phyloP scores from a whole-genome alignment of 30 jellyfish, hydroid and myxozoan species.

The Aurelia aurita region DNA sequence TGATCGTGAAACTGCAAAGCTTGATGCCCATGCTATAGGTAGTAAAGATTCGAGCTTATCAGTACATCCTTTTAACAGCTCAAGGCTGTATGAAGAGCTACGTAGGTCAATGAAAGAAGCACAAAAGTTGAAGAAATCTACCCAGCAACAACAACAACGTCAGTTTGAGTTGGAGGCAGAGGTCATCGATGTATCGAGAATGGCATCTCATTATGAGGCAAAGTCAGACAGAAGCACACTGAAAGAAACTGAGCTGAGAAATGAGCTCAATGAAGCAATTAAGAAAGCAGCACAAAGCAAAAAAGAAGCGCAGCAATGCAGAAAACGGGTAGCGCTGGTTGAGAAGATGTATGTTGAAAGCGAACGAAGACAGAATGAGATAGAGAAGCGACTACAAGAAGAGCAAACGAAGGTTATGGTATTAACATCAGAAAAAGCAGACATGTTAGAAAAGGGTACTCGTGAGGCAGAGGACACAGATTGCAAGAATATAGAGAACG shows the following conservation, averaged over 20 bases:
- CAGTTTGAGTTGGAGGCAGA: constrained; percentile 52
- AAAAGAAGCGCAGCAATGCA: constrained; percentile 30
- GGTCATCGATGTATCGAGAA: constrained; percentile 60
- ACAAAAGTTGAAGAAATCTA: constrained; percentile 26
- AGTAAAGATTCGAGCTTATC: not conserved
- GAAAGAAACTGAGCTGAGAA: constrained; percentile 48
- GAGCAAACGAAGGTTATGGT: not conserved
- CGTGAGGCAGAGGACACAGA: not conserved
- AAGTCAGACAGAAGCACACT: constrained; percentile 28
- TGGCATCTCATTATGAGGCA: constrained; percentile 61
- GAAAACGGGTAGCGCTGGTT: constrained; percentile 25
- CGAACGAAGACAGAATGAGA: constrained; percentile 36
- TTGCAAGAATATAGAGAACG: not conserved
- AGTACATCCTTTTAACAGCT: constrained; percentile 37
- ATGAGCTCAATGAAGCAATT: constrained; percentile 43
- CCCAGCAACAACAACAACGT: constrained; percentile 36
- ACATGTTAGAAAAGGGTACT: not conserved
- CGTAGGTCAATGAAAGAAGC: constrained; percentile 50
- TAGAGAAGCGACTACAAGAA: constrained; percentile 15
- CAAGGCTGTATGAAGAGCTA: constrained; percentile 55
- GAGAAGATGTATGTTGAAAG: constrained; percentile 59
- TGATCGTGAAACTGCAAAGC: too few species aligned
- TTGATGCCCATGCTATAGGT: not conserved
- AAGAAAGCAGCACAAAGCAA: constrained; percentile 29
- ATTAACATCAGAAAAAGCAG: constrained; percentile 2